Conservation (phyloP, 2,113 vertebrate species). For the Pionites leucogaster region DNA sequence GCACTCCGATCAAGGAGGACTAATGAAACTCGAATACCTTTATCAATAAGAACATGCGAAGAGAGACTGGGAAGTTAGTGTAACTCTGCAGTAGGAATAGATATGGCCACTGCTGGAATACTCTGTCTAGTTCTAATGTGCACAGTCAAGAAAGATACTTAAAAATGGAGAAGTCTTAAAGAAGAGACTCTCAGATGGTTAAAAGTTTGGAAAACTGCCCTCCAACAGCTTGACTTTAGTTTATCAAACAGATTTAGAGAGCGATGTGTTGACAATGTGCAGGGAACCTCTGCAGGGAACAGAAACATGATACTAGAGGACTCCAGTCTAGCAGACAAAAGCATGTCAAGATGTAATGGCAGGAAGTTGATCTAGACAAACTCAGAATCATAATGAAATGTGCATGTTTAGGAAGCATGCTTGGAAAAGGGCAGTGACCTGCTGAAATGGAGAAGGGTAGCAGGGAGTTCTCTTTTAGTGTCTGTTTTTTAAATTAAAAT, state of each 20-base stretch:
- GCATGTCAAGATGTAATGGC: background rate
- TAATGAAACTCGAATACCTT: background rate
- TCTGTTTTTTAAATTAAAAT: background rate
- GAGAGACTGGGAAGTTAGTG: background rate
- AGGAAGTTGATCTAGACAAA: slow-evolving; percentile 41
- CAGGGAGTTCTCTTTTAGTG: background rate
- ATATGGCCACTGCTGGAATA: background rate
- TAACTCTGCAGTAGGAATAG: background rate
- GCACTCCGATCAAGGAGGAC: background rate
- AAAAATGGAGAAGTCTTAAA: background rate
- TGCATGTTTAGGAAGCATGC: background rate
- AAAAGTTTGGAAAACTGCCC: background rate
- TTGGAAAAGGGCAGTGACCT: background rate
- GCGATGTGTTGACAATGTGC: background rate
- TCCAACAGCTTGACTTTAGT: background rate
- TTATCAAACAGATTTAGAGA: slow-evolving; percentile 17
- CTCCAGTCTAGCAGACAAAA: slow-evolving; percentile 30
- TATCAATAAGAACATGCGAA: background rate
- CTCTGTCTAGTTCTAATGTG: background rate
- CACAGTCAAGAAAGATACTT: background rate
- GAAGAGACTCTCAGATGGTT: background rate
- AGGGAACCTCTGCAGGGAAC: slow-evolving; percentile 2
- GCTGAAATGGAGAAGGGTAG: background rate
- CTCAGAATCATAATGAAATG: background rate
- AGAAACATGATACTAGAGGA: slow-evolving; percentile 9